These are phyloP conservation scores for Bufo bufo DNA, from an alignment of 2,113 vertebrate genomes.

Conservation along the genomic window DNA sequence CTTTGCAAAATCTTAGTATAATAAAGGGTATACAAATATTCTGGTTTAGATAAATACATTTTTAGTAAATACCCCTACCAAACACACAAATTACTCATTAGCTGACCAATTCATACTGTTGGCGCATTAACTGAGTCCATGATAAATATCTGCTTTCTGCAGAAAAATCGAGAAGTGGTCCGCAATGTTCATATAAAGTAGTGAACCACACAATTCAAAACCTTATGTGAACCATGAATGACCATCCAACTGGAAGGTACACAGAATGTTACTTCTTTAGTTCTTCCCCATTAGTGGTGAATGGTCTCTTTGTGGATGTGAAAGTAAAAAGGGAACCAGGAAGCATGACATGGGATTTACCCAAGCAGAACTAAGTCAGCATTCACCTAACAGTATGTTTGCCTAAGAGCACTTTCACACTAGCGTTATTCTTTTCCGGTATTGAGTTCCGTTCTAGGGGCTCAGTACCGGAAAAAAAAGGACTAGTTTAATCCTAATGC, in stretches of 20 bases:
- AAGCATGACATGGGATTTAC: slow-evolving; percentile 38
- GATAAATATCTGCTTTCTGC: neutral
- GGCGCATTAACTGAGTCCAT: no score
- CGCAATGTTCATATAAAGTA: neutral
- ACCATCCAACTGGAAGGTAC: slow-evolving; percentile 40
- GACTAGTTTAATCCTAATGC: no score
- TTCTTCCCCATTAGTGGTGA: slow-evolving; percentile 5
- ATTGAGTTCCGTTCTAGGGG: no score
- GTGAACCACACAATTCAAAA: neutral
- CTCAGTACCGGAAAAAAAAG: no score
- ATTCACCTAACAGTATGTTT: neutral
- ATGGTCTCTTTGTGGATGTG: slow-evolving; percentile 36
- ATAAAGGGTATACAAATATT: no score
- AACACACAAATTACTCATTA: no score
- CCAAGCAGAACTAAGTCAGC: slow-evolving; percentile 35
- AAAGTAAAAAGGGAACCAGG: slow-evolving; percentile 24
- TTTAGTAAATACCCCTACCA: no score
- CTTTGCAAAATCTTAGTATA: no score
- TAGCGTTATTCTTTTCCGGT: no score
- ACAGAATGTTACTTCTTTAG: slow-evolving; percentile 8
- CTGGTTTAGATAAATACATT: no score
- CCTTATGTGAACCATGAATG: neutral
- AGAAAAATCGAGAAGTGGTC: neutral
- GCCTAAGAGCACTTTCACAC: neutral
- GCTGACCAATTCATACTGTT: no score